Evolutionary conservation across 2,888 invertebrate species (phyloP), one percentile per base, ranked within the genome.

Genomic region (Eustalomyia histrio): DNA sequence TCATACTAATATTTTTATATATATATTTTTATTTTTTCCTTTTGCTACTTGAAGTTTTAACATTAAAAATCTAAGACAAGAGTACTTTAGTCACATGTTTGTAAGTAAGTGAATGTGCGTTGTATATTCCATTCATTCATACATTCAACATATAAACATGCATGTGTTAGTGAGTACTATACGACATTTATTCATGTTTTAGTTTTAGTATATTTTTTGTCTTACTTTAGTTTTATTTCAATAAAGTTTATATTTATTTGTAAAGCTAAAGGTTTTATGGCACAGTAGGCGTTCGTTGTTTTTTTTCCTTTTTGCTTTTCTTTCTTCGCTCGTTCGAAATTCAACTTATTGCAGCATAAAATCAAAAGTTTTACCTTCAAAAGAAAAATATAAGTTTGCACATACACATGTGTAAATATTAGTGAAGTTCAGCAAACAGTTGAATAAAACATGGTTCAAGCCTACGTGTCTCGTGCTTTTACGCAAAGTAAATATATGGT

Each of bases 321-420:
- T 47, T 65, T 21, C 35, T 33, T 39, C 33, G 43, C 63, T 75
- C 50, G 50, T 64, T 72, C 8, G n/a, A 71, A 65, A 65, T 75
- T 61, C 50, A 78, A 74, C 43, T 81, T 74, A 78, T 75, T 78
- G 81, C 71, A 69, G 81, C 81, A 75, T 65, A 72, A 75, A 78
- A 78, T 78, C 74, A 81, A 75, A 81, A 81, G 71, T 81, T 73
- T 75, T 71, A 78, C 43, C 71, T 78, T 81, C 61, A 75, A 75
- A 65, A 64, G 3, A n/a, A n/a, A 47, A n/a, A 47, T 14, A 63
- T 50, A 29, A 63, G 47, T 39, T 39, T 39, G 12, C 4, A 39
- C 10, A 39, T 4, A 39, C 39, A 14, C 39, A 39, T 39, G 39
- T 39, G 39, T 39, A 12, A 12, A 12, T 8, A 14, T 39, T 12